A percentile compares a stretch with the other conserved stretches of the same genome.
Conservation (phyloP, 2,797 vertebrate species). For the Remorina albescens region DNA sequence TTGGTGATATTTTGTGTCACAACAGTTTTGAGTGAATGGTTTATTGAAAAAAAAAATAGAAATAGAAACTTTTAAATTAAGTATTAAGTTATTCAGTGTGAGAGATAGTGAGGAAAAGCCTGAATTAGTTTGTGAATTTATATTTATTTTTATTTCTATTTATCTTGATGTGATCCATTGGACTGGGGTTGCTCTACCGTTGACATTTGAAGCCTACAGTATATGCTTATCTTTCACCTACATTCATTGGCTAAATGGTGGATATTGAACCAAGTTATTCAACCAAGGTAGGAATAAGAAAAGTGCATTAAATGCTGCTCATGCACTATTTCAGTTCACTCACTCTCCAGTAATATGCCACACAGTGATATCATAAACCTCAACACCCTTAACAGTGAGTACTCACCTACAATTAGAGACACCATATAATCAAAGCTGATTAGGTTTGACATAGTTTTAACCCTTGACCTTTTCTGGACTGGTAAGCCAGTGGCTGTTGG, state of each 20-base stretch:
- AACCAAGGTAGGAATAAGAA: neutral
- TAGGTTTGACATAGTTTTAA: conserved; percentile 11
- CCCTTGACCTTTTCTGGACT: conserved; percentile 18
- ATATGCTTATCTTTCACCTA: neutral
- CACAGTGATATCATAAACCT: neutral
- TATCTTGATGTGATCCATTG: neutral
- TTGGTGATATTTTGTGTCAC: neutral
- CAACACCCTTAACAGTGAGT: neutral
- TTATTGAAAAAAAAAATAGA: neutral
- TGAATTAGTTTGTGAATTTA: neutral
- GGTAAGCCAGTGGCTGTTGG: conserved; percentile 18
- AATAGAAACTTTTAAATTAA: neutral
- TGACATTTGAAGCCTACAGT: no score
- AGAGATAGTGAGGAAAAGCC: neutral
- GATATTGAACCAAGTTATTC: neutral
- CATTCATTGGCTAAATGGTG: neutral
- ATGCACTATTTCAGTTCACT: neutral
- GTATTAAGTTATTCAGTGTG: neutral
- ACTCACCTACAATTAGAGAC: conserved; percentile 11
- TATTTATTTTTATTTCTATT: conserved; percentile 7
- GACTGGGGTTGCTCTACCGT: neutral
- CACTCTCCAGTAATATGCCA: neutral
- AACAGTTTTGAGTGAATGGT: neutral
- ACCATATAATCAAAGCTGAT: conserved; percentile 18
- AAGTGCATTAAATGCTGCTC: neutral